Conservation (phyloP, 2,888 invertebrate genomes). For the Ichneumoninae sp. region DNA sequence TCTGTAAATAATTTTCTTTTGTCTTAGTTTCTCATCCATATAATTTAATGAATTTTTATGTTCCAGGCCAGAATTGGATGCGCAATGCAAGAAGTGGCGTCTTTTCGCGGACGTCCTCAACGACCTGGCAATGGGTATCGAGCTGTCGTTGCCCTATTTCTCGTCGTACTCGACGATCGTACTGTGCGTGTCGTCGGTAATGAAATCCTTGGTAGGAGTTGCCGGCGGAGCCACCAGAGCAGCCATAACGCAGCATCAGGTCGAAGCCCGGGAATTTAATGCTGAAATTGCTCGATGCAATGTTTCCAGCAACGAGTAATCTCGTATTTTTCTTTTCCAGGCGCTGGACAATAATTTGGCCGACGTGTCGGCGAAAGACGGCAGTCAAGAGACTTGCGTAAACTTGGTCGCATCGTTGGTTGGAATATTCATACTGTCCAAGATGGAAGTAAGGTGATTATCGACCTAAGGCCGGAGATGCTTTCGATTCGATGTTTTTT, state of each 20-base stretch:
- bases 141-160: constrained; percentile 92
- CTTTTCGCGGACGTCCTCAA: constrained; percentile 97
- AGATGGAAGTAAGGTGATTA: constrained; percentile 86
- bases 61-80: constrained; percentile 90
- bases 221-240: constrained; percentile 96
- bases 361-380: constrained; percentile 97
- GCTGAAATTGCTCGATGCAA: not conserved
- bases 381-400: constrained; percentile 98
- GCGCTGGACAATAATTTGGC: constrained; percentile 95
- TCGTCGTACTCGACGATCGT: constrained; percentile 87
- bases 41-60: constrained; percentile 17
- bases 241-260: constrained; percentile 96
- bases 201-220: constrained; percentile 92
- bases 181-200: constrained; percentile 90
- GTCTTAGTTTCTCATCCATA: not conserved
- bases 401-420: constrained; percentile 94
- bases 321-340: constrained; percentile 78
- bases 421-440: constrained; percentile 91
- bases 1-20: not conserved
- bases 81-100: constrained; percentile 98
- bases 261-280: constrained; percentile 61
- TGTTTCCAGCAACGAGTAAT: constrained; percentile 20
- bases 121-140: constrained; percentile 95
- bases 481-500: not conserved
- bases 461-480: not conserved